A percentile compares a stretch with the other conserved stretches of the same genome.
Conservation (phyloP, 2,113 vertebrate genomes). For the Kobus ellipsiprymnus region DNA sequence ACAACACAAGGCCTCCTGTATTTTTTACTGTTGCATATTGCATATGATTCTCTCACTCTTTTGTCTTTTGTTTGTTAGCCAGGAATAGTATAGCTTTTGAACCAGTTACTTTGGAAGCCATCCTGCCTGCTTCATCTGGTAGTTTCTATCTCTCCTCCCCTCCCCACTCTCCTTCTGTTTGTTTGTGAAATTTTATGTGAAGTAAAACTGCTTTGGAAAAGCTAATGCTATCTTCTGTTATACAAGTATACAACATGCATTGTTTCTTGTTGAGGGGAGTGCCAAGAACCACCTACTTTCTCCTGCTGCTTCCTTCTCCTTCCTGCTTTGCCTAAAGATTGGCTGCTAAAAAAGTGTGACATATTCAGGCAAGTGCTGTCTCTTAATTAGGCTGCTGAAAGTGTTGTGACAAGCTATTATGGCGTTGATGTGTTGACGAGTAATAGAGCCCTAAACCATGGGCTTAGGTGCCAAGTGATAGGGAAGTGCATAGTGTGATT, state of each 20-base stretch:
- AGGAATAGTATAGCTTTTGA: neutral
- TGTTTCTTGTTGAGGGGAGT: constrained; percentile 58
- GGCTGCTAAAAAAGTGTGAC: constrained; percentile 53
- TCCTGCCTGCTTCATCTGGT: neutral
- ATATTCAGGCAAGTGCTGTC: constrained; percentile 50
- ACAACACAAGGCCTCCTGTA: neutral
- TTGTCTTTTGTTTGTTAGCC: neutral
- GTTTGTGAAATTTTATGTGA: constrained; percentile 44
- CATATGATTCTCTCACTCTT: neutral
- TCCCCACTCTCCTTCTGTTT: constrained; percentile 30
- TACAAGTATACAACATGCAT: constrained; percentile 44
- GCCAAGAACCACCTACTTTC: constrained; percentile 73
- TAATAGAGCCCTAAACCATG: constrained; percentile 37
- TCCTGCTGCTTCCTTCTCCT: constrained; percentile 59
- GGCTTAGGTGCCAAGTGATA: constrained; percentile 18
- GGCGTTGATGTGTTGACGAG: constrained; percentile 1
- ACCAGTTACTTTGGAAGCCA: neutral
- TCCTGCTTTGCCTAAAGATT: constrained; percentile 56
- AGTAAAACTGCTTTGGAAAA: constrained; percentile 54
- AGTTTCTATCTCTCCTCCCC: neutral
- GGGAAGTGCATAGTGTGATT: neutral
- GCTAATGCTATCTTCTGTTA: constrained; percentile 30
- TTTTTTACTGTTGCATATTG: neutral
- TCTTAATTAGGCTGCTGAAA: constrained; percentile 59
- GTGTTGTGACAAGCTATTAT: constrained; percentile 54